Base-by-base conservation (phyloP, 2,888 invertebrate genomes). In the Campoplex capitator region DNA sequence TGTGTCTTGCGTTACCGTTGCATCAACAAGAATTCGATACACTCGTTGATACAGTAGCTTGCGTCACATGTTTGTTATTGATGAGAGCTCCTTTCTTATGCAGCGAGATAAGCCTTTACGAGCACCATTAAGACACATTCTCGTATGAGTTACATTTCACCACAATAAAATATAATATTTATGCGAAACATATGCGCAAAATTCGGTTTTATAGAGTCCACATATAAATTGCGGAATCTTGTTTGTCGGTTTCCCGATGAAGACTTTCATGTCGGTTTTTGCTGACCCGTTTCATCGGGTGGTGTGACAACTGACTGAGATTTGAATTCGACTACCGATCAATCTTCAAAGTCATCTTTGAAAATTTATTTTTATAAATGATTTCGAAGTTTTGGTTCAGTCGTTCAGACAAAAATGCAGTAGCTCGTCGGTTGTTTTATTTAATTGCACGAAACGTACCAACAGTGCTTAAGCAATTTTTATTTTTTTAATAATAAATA, bases 1-100 rank as follows among this genome's bases (percentile, higher is more conserved):
- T 42, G 76, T 54, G 38, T 23, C 74, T 28, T 13, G 78, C 42
- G n/a, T 35, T 35, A 38, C 56, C 56, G 4, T 42, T 71, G 80
- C 80, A 48, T 80, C 80, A 45, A 71, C 28, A 45, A 67, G 67
- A 67, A 74, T 73, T 28, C 38, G 62, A 80, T 80, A 71, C 62
- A 70, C 68, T 58, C 23, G 62, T 38, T 48, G 18, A 13, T 70
- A 51, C 28, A 16, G 51, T 51, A 54, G 23, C 32, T 71, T 71
- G 48, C 71, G 80, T 71, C 58, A 80, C 16, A 51, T 32, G 45
- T 42, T 48, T 65, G 28, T 48, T 48, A 32, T 51, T 51, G 51
- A 71, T 54, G 16, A 28, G 51, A 68, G 68, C 73, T 73, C 54
- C 54, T 51, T 54, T 51, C 54, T 56, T 54, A 48, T 35, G 35